Evolutionary conservation across 1,140 invertebrate genomes (phyloP).

Genomic region (Oscheius sp.): DNA sequence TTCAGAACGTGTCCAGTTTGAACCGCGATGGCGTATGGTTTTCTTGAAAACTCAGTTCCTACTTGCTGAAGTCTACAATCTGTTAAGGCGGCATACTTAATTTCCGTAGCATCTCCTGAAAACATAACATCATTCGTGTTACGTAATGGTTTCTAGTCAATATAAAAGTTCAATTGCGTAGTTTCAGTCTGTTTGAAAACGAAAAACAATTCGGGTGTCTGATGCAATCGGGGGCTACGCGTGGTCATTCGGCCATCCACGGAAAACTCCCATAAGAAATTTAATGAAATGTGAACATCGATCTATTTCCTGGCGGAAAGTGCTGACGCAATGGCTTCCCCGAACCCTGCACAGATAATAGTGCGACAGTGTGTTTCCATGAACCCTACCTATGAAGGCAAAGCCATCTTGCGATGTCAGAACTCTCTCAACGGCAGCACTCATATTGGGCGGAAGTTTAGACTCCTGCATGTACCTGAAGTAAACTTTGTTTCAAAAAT

Average conservation of each 20-base stretch:
- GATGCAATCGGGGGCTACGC: too few relatives aligned
- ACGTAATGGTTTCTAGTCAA: background rate
- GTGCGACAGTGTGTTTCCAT: too few relatives aligned
- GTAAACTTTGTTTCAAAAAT: background rate
- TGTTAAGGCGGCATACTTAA: constrained; percentile 79
- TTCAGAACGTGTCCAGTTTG: constrained; percentile 85
- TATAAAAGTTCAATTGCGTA: background rate
- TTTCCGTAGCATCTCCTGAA: constrained; percentile 83
- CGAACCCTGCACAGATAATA: too few relatives aligned
- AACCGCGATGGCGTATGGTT: constrained; percentile 91
- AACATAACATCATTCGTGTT: too few relatives aligned
- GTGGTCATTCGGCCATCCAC: too few relatives aligned
- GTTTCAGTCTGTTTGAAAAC: too few relatives aligned
- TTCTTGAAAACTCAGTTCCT: constrained; percentile 91
- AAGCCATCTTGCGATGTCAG: constrained; percentile 78
- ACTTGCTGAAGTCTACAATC: constrained; percentile 84
- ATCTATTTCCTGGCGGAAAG: too few relatives aligned
- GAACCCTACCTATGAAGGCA: constrained; percentile 75
- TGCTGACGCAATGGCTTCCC: too few relatives aligned
- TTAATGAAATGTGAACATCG: too few relatives aligned
- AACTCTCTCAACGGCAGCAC: constrained; percentile 78
- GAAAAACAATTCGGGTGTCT: too few relatives aligned
- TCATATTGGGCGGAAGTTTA: constrained; percentile 72
- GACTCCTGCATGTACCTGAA: constrained; percentile 81
- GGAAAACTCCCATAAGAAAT: constrained; percentile 11